Conservation (phyloP, 2,888 invertebrate species). For the Nineta flava region DNA sequence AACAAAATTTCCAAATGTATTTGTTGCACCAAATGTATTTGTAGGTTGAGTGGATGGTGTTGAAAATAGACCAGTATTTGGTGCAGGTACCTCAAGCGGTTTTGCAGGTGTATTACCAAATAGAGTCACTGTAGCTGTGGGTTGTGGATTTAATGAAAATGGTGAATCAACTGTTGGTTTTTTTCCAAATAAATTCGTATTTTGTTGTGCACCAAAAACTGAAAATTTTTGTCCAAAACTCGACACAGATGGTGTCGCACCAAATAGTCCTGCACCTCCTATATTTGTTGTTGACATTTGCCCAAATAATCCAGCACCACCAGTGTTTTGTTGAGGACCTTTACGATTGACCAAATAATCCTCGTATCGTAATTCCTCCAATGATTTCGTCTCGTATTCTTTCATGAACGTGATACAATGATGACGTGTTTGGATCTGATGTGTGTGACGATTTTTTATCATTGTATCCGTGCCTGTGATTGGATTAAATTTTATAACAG, state of each 20-base stretch:
- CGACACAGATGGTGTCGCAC: slow-evolving; percentile 21
- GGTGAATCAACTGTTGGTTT: slow-evolving; percentile 38
- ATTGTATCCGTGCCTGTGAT: slow-evolving; percentile 81
- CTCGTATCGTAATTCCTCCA: slow-evolving; percentile 88
- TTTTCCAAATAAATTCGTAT: slow-evolving; percentile 50
- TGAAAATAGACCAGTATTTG: slow-evolving; percentile 14
- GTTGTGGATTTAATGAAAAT: slow-evolving; percentile 26
- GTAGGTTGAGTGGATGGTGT: slow-evolving; percentile 1
- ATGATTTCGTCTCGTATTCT: slow-evolving; percentile 86
- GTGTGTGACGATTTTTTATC: slow-evolving; percentile 71
- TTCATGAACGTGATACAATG: slow-evolving; percentile 98
- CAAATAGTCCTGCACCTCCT: slow-evolving; percentile 14
- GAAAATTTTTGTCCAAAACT: slow-evolving; percentile 32
- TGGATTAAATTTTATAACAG: slow-evolving; percentile 73
- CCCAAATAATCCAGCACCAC: slow-evolving; percentile 30
- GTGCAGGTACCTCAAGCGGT: slow-evolving; percentile 30
- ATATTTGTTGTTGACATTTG: slow-evolving; percentile 16
- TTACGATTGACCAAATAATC: slow-evolving; percentile 87
- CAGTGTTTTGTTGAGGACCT: slow-evolving; percentile 38
- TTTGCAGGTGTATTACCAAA: slow-evolving; percentile 32
- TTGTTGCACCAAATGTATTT: slow-evolving; percentile 28
- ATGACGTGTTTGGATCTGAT: slow-evolving; percentile 81
- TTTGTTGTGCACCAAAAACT: slow-evolving; percentile 36
- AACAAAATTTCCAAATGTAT: slow-evolving; percentile 30
- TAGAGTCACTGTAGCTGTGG: slow-evolving; percentile 20